phyloP scores from a whole-genome alignment of 2,797 vertebrate genomes.

The Antrozous pallidus region DNA sequence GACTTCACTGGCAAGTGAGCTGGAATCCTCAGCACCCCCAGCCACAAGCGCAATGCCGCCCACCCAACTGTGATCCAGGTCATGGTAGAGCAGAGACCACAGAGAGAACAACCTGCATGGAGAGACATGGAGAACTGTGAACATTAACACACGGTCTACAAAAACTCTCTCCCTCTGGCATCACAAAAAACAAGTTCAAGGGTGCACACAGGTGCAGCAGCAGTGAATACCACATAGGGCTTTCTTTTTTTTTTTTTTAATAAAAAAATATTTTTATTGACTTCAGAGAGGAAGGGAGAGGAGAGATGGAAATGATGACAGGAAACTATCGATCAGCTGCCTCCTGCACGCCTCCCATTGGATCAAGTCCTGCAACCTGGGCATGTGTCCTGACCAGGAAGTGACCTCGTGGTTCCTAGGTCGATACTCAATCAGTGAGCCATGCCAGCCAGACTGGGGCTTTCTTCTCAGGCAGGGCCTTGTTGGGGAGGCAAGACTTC shows the following conservation, averaged over 20 bases:
- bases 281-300: too few relatives aligned
- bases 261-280: too few relatives aligned
- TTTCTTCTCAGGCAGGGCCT: neutral
- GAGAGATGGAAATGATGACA: too few relatives aligned
- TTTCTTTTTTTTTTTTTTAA: neutral
- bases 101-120: neutral
- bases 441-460: too few relatives aligned
- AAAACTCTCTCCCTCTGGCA: neutral
- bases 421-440: too few relatives aligned
- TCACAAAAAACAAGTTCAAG: neutral
- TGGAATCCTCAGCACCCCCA: neutral
- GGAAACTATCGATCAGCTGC: too few relatives aligned
- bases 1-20: neutral
- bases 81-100: neutral
- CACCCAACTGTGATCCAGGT: neutral
- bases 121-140: too few relatives aligned
- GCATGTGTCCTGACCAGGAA: too few relatives aligned
- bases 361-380: too few relatives aligned
- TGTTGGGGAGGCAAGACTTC: too few relatives aligned
- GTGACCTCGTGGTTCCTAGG: too few relatives aligned
- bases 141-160: neutral
- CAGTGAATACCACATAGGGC: rapidly evolving
- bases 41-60: neutral
- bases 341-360: too few relatives aligned
- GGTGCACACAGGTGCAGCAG: neutral